Percentiles rank a stretch among this genome's conserved stretches.
These are phyloP conservation scores for Takifugu bimaculatus DNA, from an alignment of 2,113 vertebrate genomes.

Conservation along the genomic window DNA sequence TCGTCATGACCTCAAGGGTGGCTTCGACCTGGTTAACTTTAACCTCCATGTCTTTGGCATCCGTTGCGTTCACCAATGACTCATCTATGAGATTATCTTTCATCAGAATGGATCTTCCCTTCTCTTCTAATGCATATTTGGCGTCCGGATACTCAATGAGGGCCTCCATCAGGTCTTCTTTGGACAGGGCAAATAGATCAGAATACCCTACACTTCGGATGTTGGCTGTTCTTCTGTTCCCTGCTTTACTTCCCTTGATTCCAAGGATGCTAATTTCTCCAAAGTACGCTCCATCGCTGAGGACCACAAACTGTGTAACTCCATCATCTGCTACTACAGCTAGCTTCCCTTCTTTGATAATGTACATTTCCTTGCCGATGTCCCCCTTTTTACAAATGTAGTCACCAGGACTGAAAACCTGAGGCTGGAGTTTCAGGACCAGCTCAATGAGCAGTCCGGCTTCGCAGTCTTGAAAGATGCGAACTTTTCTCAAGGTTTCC, in stretches of 20 bases:
- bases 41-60: constrained; percentile 83
- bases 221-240: constrained; percentile 68
- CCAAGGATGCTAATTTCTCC: constrained; percentile 71
- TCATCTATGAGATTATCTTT: constrained; percentile 71
- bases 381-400: constrained; percentile 72
- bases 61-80: constrained; percentile 39
- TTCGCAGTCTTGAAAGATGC: constrained; percentile 71
- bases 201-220: constrained; percentile 73
- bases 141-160: constrained; percentile 65
- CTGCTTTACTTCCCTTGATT: constrained; percentile 71
- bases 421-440: constrained; percentile 69
- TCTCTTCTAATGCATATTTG: constrained; percentile 58
- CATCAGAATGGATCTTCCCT: constrained; percentile 65
- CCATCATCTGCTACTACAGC: constrained; percentile 70
- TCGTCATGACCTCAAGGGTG: constrained; percentile 77
- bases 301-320: constrained; percentile 67
- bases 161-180: constrained; percentile 69
- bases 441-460: constrained; percentile 66
- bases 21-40: constrained; percentile 79
- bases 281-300: constrained; percentile 69
- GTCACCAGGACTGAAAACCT: constrained; percentile 69
- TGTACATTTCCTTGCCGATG: constrained; percentile 71
- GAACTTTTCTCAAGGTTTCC: constrained; percentile 62
- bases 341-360: constrained; percentile 67
- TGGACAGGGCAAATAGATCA: constrained; percentile 67